Base-by-base conservation (phyloP, 1,140 invertebrate species). In the Dryas iulia region DNA sequence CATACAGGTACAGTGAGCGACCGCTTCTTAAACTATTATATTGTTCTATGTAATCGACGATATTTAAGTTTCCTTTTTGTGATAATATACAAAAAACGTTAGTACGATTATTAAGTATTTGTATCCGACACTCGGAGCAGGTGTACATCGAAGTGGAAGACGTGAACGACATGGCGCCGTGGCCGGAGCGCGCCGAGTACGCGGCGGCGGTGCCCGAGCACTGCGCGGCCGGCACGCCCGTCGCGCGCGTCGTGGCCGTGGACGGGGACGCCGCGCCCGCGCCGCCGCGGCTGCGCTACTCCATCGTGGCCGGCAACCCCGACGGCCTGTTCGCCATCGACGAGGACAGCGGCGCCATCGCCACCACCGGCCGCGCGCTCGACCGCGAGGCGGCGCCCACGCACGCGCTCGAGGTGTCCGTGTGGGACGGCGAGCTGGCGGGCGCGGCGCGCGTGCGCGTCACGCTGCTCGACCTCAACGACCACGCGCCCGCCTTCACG, bases 121-220 rank as follows among this genome's bases (percentile, higher is more conserved):
- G n/a, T n/a, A n/a, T n/a, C n/a, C 0, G 33, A 2, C n/a, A 39
- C 11, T 12, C 23, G 52, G 3, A 23, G 24, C 89, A 97, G 96
- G 96, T 99, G n/a, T 98, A 96, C 88, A 94, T 99, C 30, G 94
- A 96, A 81, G 95, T 99, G 56, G 88, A 95, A 52, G 97, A 99
- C 89, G 96, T 96, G 80, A 99, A 99, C 91, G 98, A 99, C 92
- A 98, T 98, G 92, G 95, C 95, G 21, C 98, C 98, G 18, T 92
- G 98, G 87, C 97, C 98, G 28, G 94, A 94, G 61, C 94, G 95
- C 63, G 96, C 98, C 1, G 95, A 97, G 39, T 99, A 99, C 92
- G 95, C 96, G 83, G 95, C 96, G 1, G 94, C 93, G 12, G 94
- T 99, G 31, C 83, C 93, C 8, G 98, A 99, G 93, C 97, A 98